Percentiles rank a stretch among this genome's conserved stretches.
Conservation (phyloP, 2,797 vertebrate species). For the Arctocebus calabarensis region DNA sequence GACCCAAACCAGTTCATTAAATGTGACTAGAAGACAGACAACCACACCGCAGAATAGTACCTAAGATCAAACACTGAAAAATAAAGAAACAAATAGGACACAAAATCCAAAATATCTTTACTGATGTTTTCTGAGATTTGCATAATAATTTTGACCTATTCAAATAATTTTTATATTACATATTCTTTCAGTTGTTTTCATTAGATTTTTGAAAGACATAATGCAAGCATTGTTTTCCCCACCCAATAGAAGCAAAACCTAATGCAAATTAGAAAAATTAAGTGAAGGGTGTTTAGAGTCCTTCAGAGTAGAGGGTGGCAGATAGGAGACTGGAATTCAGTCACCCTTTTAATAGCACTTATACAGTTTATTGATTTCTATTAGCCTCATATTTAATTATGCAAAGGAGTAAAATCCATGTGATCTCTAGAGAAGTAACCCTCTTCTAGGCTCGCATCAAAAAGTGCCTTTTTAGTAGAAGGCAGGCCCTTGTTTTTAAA, state of each 20-base stretch:
- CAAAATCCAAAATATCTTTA: background rate
- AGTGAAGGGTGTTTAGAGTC: background rate
- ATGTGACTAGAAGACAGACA: background rate
- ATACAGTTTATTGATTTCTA: fast-evolving
- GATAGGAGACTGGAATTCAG: background rate
- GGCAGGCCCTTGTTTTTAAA: background rate
- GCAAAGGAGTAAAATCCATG: background rate
- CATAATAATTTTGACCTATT: background rate
- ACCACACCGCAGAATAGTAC: background rate
- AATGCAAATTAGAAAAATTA: background rate
- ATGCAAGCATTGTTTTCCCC: background rate
- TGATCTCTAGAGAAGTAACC: background rate
- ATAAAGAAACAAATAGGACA: background rate
- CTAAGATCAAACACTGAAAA: background rate
- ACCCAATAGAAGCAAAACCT: background rate
- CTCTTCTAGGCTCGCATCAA: background rate
- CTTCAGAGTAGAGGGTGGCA: background rate
- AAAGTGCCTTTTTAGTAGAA: background rate
- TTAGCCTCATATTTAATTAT: background rate
- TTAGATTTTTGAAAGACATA: background rate
- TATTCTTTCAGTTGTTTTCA: background rate
- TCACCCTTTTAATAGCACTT: background rate
- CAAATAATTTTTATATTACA: background rate
- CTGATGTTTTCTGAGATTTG: background rate
- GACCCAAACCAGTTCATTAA: background rate